Percentiles rank a stretch among this genome's conserved stretches.
phyloP scores from a whole-genome alignment of 2,888 invertebrate species.

The Pteria penguin region DNA sequence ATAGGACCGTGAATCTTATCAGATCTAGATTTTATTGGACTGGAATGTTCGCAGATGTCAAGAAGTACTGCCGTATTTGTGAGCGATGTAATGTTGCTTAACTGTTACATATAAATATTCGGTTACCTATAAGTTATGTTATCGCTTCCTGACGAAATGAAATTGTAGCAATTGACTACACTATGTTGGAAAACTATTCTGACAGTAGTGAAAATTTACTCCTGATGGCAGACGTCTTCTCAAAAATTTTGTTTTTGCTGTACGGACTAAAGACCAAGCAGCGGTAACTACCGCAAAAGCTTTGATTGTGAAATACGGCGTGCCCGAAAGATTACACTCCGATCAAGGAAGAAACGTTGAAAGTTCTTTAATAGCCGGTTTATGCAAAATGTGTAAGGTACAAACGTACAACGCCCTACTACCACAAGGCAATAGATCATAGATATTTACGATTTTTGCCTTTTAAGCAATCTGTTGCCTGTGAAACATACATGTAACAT shows the following conservation, averaged over 20 bases:
- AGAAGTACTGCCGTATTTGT: slow-evolving; percentile 39
- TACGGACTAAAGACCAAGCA: slow-evolving; percentile 49
- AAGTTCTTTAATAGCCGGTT: slow-evolving; percentile 35
- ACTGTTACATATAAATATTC: slow-evolving; percentile 13
- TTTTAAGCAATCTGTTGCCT: no score
- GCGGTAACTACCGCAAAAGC: slow-evolving; percentile 49
- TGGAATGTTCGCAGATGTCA: slow-evolving; percentile 44
- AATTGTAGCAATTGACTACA: slow-evolving; percentile 55
- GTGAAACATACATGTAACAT: no score
- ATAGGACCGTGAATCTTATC: slow-evolving; percentile 40
- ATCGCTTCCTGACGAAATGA: slow-evolving; percentile 47
- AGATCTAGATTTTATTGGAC: slow-evolving; percentile 52
- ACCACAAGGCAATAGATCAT: slow-evolving; percentile 50
- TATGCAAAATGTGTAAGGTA: slow-evolving; percentile 46
- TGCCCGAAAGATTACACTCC: slow-evolving; percentile 49
- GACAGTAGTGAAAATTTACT: slow-evolving; percentile 52
- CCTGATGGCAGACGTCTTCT: slow-evolving; percentile 57
- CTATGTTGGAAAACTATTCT: slow-evolving; percentile 39
- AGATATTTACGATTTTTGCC: no score
- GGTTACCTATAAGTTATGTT: slow-evolving; percentile 32
- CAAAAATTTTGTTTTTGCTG: slow-evolving; percentile 50
- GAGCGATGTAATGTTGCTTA: slow-evolving; percentile 48
- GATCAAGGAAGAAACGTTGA: slow-evolving; percentile 56
- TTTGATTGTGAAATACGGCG: slow-evolving; percentile 48
- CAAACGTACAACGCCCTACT: slow-evolving; percentile 50